phyloP scores from a whole-genome alignment of 2,797 vertebrate genomes.

The Fistularia commersonii region DNA sequence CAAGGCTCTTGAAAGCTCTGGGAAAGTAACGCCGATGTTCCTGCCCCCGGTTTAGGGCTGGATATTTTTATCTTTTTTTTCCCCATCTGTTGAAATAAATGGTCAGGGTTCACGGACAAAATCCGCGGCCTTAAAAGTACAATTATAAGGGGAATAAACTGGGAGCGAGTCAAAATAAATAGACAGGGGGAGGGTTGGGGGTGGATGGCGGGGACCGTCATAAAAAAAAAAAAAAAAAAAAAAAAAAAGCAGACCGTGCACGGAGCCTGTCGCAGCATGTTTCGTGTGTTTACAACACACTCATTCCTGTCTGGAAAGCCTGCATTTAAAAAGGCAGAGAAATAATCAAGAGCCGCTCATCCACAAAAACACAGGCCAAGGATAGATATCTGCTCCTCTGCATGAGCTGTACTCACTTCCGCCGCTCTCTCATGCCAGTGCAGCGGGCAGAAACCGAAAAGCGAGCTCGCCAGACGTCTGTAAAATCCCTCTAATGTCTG shows the following conservation, averaged over 20 bases:
- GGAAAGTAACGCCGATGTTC: conserved; percentile 28
- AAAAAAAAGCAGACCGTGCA: conserved; percentile 28
- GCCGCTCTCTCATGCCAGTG: conserved; percentile 19
- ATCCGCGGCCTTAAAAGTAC: conserved; percentile 39
- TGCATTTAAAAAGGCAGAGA: conserved; percentile 39
- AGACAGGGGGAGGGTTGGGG: background rate
- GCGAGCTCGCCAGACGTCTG: conserved; percentile 24
- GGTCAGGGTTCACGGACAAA: conserved; percentile 22
- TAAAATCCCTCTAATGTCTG: conserved; percentile 33
- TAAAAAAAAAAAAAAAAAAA: conserved; percentile 8
- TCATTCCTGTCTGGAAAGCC: conserved; percentile 50
- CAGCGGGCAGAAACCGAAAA: conserved; percentile 24
- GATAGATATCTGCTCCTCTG: conserved; percentile 31
- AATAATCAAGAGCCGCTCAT: conserved; percentile 46
- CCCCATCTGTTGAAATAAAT: conserved; percentile 13
- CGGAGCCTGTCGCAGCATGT: conserved; percentile 52
- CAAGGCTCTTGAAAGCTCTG: conserved; percentile 34
- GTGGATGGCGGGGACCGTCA: conserved; percentile 29
- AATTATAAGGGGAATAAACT: conserved; percentile 29
- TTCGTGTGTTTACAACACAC: conserved; percentile 55
- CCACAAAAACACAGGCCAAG: conserved; percentile 27
- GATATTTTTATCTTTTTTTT: conserved; percentile 39
- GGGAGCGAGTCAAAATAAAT: conserved; percentile 22
- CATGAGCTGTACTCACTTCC: conserved; percentile 20
- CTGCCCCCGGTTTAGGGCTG: background rate